Percentiles rank a stretch among this genome's conserved stretches.
These are phyloP conservation scores for Pseudopleuronectes americanus DNA, from an alignment of 2,797 vertebrate genomes.

Conservation along the genomic window DNA sequence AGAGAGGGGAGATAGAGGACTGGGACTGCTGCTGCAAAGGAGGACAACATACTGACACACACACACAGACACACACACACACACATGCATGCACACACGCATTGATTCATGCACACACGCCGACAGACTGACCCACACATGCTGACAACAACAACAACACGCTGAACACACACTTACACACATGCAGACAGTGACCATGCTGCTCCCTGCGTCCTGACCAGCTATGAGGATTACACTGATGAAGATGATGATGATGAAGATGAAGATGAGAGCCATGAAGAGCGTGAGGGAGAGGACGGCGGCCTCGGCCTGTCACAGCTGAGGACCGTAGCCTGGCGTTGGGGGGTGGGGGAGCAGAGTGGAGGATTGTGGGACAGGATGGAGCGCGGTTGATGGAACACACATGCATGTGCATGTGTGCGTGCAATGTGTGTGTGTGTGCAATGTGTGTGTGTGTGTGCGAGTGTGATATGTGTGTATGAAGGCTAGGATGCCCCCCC, in stretches of 20 bases:
- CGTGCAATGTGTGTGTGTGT: conserved; percentile 16
- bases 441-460: conserved; percentile 26
- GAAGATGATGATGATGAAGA: conserved; percentile 61
- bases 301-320: conserved; percentile 75
- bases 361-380: conserved; percentile 62
- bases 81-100: conserved; percentile 17
- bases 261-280: conserved; percentile 67
- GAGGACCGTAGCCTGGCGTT: conserved; percentile 71
- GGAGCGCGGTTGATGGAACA: conserved; percentile 62
- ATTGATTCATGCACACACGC: conserved; percentile 31
- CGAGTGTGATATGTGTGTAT: conserved; percentile 61
- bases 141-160: conserved; percentile 61
- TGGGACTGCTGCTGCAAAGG: conserved; percentile 71
- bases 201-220: conserved; percentile 63
- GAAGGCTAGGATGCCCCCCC: conserved; percentile 75
- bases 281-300: conserved; percentile 70
- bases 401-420: conserved; percentile 60
- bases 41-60: conserved; percentile 45
- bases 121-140: conserved; percentile 53
- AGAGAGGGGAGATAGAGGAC: conserved; percentile 66
- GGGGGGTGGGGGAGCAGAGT: conserved; percentile 34
- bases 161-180: conserved; percentile 46
- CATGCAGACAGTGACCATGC: conserved; percentile 59
- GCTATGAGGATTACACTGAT: conserved; percentile 70
- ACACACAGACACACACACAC: conserved; percentile 9